Percentiles rank a stretch among this genome's conserved stretches.
These are phyloP conservation scores for Volucella bombylans DNA, from an alignment of 2,888 invertebrate species.

Conservation along the genomic window DNA sequence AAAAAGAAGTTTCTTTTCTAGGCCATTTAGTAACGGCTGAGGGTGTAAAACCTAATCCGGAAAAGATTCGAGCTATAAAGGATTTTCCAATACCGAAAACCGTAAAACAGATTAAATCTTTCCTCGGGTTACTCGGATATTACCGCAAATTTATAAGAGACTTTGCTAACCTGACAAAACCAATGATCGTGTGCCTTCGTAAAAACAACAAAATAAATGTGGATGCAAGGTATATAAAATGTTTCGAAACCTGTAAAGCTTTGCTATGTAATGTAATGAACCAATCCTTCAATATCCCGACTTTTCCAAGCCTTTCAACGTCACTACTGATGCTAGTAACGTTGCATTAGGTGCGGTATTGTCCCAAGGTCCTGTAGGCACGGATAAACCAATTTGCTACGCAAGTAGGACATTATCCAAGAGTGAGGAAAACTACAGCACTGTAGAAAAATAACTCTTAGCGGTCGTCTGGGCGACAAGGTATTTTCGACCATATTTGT, in stretches of 20 bases:
- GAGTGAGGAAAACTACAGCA: conserved; percentile 74
- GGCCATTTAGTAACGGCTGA: conserved; percentile 40
- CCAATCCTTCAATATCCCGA: conserved; percentile 79
- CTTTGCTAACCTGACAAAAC: conserved; percentile 19
- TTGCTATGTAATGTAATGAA: conserved; percentile 49
- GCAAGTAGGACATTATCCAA: conserved; percentile 75
- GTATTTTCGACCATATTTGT: no score
- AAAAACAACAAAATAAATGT: conserved; percentile 27
- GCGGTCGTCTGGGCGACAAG: conserved; percentile 59
- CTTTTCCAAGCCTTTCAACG: conserved; percentile 68
- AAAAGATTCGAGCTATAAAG: conserved; percentile 34
- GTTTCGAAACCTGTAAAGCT: conserved; percentile 50
- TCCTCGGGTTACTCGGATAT: no score
- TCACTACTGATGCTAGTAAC: conserved; percentile 77
- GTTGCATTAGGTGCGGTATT: conserved; percentile 73
- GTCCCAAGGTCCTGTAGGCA: no score
- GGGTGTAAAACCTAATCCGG: conserved; percentile 48
- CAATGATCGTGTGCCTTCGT: no score
- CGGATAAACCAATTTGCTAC: conserved; percentile 76
- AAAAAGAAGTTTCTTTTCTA: neutral
- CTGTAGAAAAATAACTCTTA: conserved; percentile 75
- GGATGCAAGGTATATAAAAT: conserved; percentile 27
- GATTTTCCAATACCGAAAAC: conserved; percentile 49
- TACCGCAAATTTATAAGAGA: no score
- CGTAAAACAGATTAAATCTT: conserved; percentile 34